A percentile compares a stretch with the other conserved stretches of the same genome.
These are phyloP conservation scores for Periophthalmus magnuspinnatus DNA, from an alignment of 2,797 vertebrate genomes.

Conservation along the genomic window DNA sequence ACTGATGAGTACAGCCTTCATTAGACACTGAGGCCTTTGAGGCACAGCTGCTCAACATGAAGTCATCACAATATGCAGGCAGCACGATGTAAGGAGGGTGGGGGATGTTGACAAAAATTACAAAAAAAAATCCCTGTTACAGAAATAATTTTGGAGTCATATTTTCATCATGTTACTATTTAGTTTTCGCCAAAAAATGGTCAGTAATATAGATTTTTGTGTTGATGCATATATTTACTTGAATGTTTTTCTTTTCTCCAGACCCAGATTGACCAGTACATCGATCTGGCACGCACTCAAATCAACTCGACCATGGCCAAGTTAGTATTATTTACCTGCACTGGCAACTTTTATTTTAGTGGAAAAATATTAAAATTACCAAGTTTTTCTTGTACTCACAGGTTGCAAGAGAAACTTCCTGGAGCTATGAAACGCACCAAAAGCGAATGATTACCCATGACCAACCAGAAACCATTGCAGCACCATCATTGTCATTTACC, in stretches of 20 bases:
- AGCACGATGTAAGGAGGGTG: background rate
- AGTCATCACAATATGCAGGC: slow-evolving; percentile 20
- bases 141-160: too few species aligned
- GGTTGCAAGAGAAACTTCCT: slow-evolving; percentile 90
- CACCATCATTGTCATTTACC: slow-evolving; percentile 44
- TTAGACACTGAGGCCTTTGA: slow-evolving; percentile 47
- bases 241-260: slow-evolving; percentile 40
- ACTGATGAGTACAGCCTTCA: slow-evolving; percentile 35
- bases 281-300: slow-evolving; percentile 83
- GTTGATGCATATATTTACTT: background rate
- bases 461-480: slow-evolving; percentile 22
- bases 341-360: background rate
- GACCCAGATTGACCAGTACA: slow-evolving; percentile 90
- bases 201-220: background rate
- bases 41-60: slow-evolving; percentile 27
- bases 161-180: too few species aligned
- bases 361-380: background rate
- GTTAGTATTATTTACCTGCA: slow-evolving; percentile 71
- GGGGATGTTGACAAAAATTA: background rate
- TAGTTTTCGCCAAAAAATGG: too few species aligned
- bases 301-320: slow-evolving; percentile 83
- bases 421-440: slow-evolving; percentile 84
- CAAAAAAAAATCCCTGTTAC: too few species aligned
- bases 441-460: slow-evolving; percentile 68
- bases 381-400: slow-evolving; percentile 42